Evolutionary conservation across 2,888 invertebrate species (phyloP).

Genomic region (Drosophila kokeensis): DNA sequence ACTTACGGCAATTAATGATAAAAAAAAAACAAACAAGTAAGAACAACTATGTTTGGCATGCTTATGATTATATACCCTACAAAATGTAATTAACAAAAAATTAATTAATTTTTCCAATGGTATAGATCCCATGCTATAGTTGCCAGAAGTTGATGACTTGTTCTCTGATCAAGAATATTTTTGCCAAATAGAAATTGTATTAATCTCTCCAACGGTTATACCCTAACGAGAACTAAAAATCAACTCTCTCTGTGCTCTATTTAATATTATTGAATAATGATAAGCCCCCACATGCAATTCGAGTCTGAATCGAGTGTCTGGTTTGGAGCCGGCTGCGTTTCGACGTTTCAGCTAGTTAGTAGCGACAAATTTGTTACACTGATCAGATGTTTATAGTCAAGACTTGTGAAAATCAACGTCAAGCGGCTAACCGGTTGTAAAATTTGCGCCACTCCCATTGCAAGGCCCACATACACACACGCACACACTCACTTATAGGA

Average conservation of each 20-base stretch:
- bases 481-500: background rate
- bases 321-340: conserved; percentile 14
- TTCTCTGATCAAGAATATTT: too few relatives aligned
- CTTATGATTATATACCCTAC: background rate
- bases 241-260: background rate
- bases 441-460: conserved; percentile 18
- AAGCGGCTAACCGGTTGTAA: conserved; percentile 55
- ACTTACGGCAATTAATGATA: conserved; percentile 24
- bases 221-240: too few relatives aligned
- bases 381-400: conserved; percentile 58
- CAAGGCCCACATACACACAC: background rate
- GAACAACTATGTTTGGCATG: background rate
- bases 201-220: background rate
- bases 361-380: conserved; percentile 39
- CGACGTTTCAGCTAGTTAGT: too few relatives aligned
- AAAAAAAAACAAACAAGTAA: background rate
- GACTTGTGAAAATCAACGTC: conserved; percentile 22
- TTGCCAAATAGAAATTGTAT: background rate
- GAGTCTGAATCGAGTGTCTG: conserved; percentile 23
- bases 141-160: too few relatives aligned
- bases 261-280: background rate
- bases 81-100: background rate
- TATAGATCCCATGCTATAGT: background rate
- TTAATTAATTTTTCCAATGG: background rate
- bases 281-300: background rate